Evolutionary conservation across 1,140 invertebrate species (phyloP).

Genomic region (Harlomillsia oculata): DNA sequence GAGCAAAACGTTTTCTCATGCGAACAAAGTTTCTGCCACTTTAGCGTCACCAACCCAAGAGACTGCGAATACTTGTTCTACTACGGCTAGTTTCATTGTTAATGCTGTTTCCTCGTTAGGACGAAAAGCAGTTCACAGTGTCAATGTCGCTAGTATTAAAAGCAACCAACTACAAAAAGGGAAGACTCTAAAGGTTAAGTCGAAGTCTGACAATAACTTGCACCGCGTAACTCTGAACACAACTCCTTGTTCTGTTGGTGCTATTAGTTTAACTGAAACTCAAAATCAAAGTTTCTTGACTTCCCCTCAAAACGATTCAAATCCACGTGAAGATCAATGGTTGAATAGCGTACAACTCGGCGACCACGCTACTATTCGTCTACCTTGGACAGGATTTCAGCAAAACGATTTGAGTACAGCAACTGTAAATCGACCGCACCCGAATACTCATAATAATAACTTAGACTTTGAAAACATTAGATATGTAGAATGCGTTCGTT

Average conservation of each 20-base stretch:
- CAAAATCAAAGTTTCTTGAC: too few relatives aligned
- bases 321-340: slow-evolving; percentile 17
- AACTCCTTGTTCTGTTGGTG: too few relatives aligned
- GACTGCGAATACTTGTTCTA: slow-evolving; percentile 2
- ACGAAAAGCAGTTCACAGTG: slow-evolving; percentile 26
- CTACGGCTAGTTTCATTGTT: slow-evolving; percentile 20
- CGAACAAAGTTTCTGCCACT: not conserved
- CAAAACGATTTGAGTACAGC: slow-evolving; percentile 33
- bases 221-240: slow-evolving; percentile 34
- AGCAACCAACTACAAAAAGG: slow-evolving; percentile 10
- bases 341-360: slow-evolving; percentile 34
- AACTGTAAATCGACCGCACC: slow-evolving; percentile 10
- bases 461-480: slow-evolving; percentile 10
- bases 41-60: slow-evolving; percentile 14
- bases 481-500: slow-evolving; percentile 27
- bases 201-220: slow-evolving; percentile 40
- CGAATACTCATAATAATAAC: slow-evolving; percentile 31
- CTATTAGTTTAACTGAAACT: too few relatives aligned
- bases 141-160: slow-evolving; percentile 11
- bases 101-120: slow-evolving; percentile 28
- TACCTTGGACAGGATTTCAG: slow-evolving; percentile 31
- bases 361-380: slow-evolving; percentile 32
- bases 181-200: slow-evolving; percentile 36
- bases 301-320: slow-evolving; percentile 6
- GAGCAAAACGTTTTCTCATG: slow-evolving; percentile 37